Conservation (phyloP, 1,140 invertebrate species). For the Heliconius congener region DNA sequence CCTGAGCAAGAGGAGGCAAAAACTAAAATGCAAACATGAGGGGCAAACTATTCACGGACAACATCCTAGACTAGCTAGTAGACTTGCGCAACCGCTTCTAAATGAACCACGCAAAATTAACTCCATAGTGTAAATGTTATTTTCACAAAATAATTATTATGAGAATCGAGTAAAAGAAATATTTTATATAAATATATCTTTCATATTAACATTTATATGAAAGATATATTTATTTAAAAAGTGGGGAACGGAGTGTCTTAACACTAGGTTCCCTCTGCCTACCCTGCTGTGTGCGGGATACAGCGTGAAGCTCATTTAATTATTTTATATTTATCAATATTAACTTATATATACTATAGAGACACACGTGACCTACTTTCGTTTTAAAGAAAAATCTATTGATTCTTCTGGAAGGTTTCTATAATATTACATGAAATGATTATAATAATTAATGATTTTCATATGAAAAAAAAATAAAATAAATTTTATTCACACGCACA, state of each 20-base stretch:
- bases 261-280: too few relatives aligned
- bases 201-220: too few relatives aligned
- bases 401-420: not conserved
- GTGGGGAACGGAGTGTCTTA: too few relatives aligned
- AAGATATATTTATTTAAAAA: too few relatives aligned
- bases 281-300: too few relatives aligned
- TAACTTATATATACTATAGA: too few relatives aligned
- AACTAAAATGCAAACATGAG: not conserved
- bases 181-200: not conserved
- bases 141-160: not conserved
- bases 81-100: conserved; percentile 13
- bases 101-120: conserved; percentile 10
- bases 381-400: not conserved
- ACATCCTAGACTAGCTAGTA: not conserved
- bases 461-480: not conserved
- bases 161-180: not conserved
- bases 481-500: not conserved
- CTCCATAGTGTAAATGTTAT: not conserved
- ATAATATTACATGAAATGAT: not conserved
- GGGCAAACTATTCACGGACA: not conserved
- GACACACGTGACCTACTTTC: not conserved
- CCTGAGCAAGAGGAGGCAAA: not conserved
- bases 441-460: not conserved
- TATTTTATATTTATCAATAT: too few relatives aligned
- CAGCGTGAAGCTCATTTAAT: too few relatives aligned